These are phyloP conservation scores for Urocynchramus pylzowi DNA, from an alignment of 2,113 vertebrate genomes.

Conservation along the genomic window DNA sequence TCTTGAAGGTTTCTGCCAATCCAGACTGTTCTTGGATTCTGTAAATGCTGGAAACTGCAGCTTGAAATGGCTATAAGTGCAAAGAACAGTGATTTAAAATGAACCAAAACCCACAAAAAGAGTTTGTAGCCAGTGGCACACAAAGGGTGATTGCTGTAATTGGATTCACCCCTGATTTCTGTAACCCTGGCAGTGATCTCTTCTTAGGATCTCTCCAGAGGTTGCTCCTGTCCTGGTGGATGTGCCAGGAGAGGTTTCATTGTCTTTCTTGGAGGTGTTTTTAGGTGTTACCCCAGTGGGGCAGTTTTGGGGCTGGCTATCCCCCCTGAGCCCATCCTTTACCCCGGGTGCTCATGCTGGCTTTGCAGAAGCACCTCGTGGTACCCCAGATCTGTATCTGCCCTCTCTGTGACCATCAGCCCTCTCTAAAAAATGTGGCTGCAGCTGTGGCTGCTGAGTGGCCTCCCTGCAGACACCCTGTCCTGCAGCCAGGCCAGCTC, in stretches of 20 bases:
- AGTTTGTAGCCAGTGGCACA: background rate
- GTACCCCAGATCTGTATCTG: background rate
- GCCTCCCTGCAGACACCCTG: background rate
- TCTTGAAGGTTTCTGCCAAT: background rate
- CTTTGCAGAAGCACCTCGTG: background rate
- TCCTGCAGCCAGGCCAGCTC: background rate
- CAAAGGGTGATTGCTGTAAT: background rate
- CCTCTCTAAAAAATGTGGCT: background rate
- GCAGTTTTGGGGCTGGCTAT: background rate
- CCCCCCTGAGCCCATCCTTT: background rate
- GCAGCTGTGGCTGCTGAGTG: background rate
- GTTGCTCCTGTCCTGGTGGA: background rate
- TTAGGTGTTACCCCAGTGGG: background rate
- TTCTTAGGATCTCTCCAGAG: background rate
- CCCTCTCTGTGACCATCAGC: background rate
- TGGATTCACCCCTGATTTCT: background rate
- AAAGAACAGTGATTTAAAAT: background rate
- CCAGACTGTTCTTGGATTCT: background rate
- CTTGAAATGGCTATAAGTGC: background rate
- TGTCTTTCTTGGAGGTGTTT: background rate
- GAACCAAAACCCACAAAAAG: fast-evolving
- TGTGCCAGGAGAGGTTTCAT: background rate
- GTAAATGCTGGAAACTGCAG: background rate
- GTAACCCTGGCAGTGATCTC: background rate
- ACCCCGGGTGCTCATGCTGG: fast-evolving